phyloP scores from a whole-genome alignment of 1,140 invertebrate genomes.

The Ceratitis capitata region DNA sequence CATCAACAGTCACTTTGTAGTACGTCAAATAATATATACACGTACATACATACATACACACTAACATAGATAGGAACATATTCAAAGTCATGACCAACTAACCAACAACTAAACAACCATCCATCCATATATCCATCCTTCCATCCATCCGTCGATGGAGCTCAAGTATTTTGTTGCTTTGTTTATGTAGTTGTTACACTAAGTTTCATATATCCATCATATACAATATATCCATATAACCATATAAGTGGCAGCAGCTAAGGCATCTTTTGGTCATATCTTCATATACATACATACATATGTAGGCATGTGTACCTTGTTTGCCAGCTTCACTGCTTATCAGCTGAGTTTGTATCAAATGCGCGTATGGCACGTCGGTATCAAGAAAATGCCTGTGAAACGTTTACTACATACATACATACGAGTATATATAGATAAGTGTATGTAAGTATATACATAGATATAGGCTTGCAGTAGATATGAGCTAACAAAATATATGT shows the following conservation, averaged over 20 bases:
- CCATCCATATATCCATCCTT: too few relatives aligned
- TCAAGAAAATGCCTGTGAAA: not conserved
- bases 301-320: not conserved
- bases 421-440: too few relatives aligned
- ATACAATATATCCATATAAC: too few relatives aligned
- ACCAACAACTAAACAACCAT: too few relatives aligned
- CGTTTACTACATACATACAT: not conserved
- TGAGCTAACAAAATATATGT: too few relatives aligned
- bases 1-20: slow-evolving; percentile 30
- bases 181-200: not conserved
- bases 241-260: slow-evolving; percentile 1
- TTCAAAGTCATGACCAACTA: not conserved
- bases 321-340: not conserved
- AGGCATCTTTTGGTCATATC: not conserved
- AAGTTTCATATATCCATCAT: slow-evolving; percentile 7
- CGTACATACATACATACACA: too few relatives aligned
- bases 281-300: not conserved
- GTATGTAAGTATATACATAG: too few relatives aligned
- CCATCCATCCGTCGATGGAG: too few relatives aligned
- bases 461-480: not conserved
- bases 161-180: too few relatives aligned
- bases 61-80: too few relatives aligned
- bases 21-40: not conserved
- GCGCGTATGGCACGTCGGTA: not conserved
- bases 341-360: not conserved